These are phyloP conservation scores for Chaetodon trifascialis DNA, from an alignment of 2,113 vertebrate genomes.

Conservation along the genomic window DNA sequence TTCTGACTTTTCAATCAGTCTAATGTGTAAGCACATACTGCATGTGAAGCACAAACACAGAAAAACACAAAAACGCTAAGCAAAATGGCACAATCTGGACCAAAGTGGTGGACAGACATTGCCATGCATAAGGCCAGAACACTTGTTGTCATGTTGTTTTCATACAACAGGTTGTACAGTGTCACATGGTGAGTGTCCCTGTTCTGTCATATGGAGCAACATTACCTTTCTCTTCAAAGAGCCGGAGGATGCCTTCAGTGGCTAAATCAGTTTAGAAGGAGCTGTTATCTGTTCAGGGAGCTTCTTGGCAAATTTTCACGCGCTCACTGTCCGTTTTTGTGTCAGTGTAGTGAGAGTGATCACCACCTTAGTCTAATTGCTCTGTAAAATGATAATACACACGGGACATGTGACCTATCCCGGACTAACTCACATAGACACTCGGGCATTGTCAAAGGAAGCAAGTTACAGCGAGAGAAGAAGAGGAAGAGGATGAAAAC, in stretches of 20 bases:
- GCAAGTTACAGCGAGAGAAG: constrained; percentile 26
- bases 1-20: neutral
- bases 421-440: constrained; percentile 9
- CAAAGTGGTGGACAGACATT: neutral
- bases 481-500: constrained; percentile 2
- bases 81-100: neutral
- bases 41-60: constrained; percentile 8
- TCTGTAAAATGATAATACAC: constrained; percentile 35
- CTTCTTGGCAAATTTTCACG: constrained; percentile 2
- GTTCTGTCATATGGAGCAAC: neutral
- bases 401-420: constrained; percentile 12
- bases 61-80: constrained; percentile 28
- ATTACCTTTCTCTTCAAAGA: constrained; percentile 17
- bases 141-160: constrained; percentile 3
- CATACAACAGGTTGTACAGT: constrained; percentile 16
- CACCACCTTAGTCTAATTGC: neutral
- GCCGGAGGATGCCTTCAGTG: constrained; percentile 1
- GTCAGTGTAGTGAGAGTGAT: constrained; percentile 16
- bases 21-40: neutral
- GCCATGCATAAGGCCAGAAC: neutral
- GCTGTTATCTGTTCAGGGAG: constrained; percentile 38
- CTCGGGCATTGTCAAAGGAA: constrained; percentile 21
- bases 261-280: constrained; percentile 26
- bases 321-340: constrained; percentile 26
- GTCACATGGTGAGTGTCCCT: too few species aligned